A percentile compares a stretch with the other conserved stretches of the same genome.
Evolutionary conservation across 2,113 vertebrate genomes (phyloP).

Genomic region (Dolichotis patagonum): DNA sequence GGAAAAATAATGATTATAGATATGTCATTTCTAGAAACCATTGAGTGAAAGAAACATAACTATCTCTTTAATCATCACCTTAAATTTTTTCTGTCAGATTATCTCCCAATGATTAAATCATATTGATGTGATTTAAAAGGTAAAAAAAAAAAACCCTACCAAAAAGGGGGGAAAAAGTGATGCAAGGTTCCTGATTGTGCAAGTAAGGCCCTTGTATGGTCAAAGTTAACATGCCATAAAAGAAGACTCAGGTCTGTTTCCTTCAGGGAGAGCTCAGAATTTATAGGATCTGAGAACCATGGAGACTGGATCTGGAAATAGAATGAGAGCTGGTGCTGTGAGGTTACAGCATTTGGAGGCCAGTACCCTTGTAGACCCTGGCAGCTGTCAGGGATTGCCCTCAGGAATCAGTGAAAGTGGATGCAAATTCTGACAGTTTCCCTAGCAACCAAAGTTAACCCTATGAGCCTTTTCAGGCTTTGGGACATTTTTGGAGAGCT

Average conservation of each 20-base stretch:
- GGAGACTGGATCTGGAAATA: background rate
- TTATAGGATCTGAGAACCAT: background rate
- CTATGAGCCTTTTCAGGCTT: background rate
- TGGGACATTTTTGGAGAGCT: slow-evolving; percentile 12
- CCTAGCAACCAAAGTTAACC: slow-evolving; percentile 61
- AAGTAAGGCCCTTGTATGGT: background rate
- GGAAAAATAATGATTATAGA: background rate
- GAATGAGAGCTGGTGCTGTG: background rate
- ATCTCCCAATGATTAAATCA: background rate
- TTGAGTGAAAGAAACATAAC: background rate
- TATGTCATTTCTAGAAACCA: background rate
- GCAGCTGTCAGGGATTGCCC: slow-evolving; percentile 16
- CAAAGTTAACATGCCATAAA: background rate
- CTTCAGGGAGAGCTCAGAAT: background rate
- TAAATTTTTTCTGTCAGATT: background rate
- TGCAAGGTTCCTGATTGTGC: background rate
- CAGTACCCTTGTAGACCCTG: background rate
- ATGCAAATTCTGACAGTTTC: slow-evolving; percentile 68
- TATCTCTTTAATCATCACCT: background rate
- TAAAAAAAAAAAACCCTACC: slow-evolving; percentile 18
- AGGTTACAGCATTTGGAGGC: background rate
- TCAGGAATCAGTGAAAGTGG: slow-evolving; percentile 12
- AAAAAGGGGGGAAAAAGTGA: background rate
- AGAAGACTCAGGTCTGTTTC: background rate
- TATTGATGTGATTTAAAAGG: background rate